These are phyloP conservation scores for Endotricha flammealis DNA, from an alignment of 2,888 invertebrate genomes.

Conservation along the genomic window DNA sequence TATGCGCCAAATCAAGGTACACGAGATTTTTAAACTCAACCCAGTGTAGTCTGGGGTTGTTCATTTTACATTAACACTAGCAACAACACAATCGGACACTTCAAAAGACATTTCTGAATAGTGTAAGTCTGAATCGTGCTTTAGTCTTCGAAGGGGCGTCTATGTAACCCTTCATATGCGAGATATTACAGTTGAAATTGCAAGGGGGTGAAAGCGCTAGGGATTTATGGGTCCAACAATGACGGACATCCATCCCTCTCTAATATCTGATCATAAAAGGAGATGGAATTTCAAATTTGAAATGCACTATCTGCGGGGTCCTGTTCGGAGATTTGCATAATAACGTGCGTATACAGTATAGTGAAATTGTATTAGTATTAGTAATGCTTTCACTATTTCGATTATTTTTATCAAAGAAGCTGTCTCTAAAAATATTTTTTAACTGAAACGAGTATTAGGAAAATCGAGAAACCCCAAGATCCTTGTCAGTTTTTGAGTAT, in stretches of 20 bases:
- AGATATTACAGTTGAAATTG: conserved; percentile 15
- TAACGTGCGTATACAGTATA: conserved; percentile 11
- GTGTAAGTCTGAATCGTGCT: no score
- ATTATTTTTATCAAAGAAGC: not conserved
- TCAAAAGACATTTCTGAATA: no score
- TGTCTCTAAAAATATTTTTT: no score
- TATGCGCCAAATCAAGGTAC: no score
- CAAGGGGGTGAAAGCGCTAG: conserved; percentile 13
- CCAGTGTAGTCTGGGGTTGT: no score
- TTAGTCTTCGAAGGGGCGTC: conserved; percentile 28
- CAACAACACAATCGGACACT: no score
- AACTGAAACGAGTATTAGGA: no score
- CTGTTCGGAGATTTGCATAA: conserved; percentile 19
- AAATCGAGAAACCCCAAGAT: no score
- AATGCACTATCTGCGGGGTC: conserved; percentile 8
- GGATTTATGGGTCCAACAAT: conserved; percentile 19
- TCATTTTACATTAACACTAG: no score
- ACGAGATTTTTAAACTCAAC: no score
- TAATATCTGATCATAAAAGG: not conserved
- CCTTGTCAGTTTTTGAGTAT: no score
- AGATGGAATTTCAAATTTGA: conserved; percentile 6
- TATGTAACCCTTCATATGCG: conserved; percentile 32
- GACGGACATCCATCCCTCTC: conserved; percentile 14
- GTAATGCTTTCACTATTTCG: conserved; percentile 2
- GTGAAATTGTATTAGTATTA: conserved; percentile 8